Conservation (phyloP, 2,797 vertebrate genomes). For the Gallirallus australis region DNA sequence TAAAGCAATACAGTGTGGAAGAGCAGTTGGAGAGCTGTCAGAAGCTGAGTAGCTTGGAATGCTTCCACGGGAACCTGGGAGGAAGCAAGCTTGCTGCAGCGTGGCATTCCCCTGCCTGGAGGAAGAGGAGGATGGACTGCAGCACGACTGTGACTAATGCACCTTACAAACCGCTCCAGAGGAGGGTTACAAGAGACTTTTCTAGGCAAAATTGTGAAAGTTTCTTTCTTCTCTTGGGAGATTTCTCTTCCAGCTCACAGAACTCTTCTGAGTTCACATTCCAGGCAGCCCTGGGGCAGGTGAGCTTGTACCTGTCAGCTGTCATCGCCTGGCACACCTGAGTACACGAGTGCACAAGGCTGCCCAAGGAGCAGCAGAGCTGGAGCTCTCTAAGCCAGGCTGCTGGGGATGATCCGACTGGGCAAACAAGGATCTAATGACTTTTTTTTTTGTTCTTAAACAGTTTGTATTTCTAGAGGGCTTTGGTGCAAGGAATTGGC, state of each 20-base stretch:
- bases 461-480: background rate
- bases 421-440: background rate
- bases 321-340: background rate
- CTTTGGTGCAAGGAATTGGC: background rate
- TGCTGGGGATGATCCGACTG: background rate
- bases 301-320: background rate
- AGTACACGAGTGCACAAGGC: background rate
- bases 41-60: constrained; percentile 63
- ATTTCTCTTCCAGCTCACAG: background rate
- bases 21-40: constrained; percentile 69
- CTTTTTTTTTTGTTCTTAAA: background rate
- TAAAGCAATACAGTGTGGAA: constrained; percentile 51
- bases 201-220: background rate
- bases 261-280: background rate
- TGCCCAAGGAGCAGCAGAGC: background rate
- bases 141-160: background rate
- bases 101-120: background rate
- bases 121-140: background rate
- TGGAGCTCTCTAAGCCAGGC: background rate
- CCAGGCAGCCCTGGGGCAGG: background rate
- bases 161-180: background rate
- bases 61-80: constrained; percentile 40
- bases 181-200: background rate
- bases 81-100: constrained; percentile 7
- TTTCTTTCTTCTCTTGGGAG: background rate